phyloP scores from a whole-genome alignment of 2,113 vertebrate genomes.

The Melanotaenia duboulayi region DNA sequence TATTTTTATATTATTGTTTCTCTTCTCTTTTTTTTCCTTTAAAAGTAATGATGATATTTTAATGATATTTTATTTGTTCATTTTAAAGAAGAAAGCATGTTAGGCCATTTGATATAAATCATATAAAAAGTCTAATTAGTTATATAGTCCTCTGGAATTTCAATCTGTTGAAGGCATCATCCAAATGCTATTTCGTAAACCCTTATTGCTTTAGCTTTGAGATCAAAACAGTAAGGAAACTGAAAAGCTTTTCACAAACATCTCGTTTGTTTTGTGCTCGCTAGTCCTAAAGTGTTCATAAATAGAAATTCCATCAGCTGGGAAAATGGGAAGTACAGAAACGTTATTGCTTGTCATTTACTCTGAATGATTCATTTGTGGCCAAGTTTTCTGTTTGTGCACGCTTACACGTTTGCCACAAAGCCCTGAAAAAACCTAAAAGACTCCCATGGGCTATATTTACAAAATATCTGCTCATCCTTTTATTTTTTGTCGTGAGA shows the following conservation, averaged over 20 bases:
- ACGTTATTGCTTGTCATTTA: not conserved
- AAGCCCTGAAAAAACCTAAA: not conserved
- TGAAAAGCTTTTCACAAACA: not conserved
- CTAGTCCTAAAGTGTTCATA: not conserved
- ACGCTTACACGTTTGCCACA: not conserved
- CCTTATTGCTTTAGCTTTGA: not conserved
- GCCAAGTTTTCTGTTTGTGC: not conserved
- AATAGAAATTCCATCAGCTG: conserved; percentile 7
- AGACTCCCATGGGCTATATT: not conserved
- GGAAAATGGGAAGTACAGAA: not conserved
- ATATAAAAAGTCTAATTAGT: not conserved
- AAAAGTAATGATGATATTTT: no score
- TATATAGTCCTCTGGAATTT: not conserved
- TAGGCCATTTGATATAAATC: not conserved
- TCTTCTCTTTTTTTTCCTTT: no score
- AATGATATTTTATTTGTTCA: not conserved
- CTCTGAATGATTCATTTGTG: not conserved
- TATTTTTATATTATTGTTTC: no score
- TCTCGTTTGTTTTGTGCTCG: not conserved
- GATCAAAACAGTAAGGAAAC: not conserved
- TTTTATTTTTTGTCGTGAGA: conserved; percentile 62
- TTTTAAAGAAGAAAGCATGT: not conserved
- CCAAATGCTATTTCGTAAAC: not conserved
- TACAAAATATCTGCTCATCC: not conserved
- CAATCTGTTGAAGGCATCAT: conserved; percentile 3